Percentiles rank a stretch among this genome's conserved stretches.
phyloP scores from a whole-genome alignment of 2,888 invertebrate species.

The Xylophagus ater region DNA sequence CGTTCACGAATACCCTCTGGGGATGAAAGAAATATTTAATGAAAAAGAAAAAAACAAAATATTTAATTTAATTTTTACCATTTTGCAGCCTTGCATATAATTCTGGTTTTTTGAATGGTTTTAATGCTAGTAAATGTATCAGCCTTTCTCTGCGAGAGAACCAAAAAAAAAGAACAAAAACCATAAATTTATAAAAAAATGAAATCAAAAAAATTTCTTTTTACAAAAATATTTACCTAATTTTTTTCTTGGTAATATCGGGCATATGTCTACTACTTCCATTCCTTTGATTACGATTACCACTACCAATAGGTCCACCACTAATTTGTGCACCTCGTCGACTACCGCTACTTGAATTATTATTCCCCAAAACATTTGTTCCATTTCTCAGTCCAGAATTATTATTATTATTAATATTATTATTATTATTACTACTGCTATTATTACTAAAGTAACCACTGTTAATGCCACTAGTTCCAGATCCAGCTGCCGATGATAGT shows the following conservation, averaged over 20 bases:
- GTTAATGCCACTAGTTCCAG: slow-evolving; percentile 28
- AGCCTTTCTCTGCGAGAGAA: slow-evolving; percentile 72
- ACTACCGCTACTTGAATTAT: slow-evolving; percentile 10
- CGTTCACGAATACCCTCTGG: slow-evolving; percentile 80
- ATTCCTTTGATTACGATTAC: slow-evolving; percentile 14
- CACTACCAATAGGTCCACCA: slow-evolving; percentile 9
- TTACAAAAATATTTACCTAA: slow-evolving; percentile 46
- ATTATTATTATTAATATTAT: slow-evolving; percentile 10
- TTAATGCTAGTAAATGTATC: slow-evolving; percentile 85
- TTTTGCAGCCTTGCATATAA: slow-evolving; percentile 66
- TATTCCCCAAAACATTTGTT: slow-evolving; percentile 11
- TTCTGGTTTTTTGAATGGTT: slow-evolving; percentile 90
- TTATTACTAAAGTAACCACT: slow-evolving; percentile 25
- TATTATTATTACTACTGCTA: slow-evolving; percentile 7
- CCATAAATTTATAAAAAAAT: slow-evolving; percentile 7
- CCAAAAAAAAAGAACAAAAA: slow-evolving; percentile 7
- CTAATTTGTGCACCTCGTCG: slow-evolving; percentile 12
- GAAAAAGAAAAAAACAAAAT: slow-evolving; percentile 4
- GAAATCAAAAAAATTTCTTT: slow-evolving; percentile 12
- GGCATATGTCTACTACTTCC: slow-evolving; percentile 44
- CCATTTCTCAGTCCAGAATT: slow-evolving; percentile 13
- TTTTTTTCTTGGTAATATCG: slow-evolving; percentile 61
- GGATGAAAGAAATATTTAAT: neutral
- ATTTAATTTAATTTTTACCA: slow-evolving; percentile 46
- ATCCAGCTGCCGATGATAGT: slow-evolving; percentile 24